phyloP scores from a whole-genome alignment of 2,888 invertebrate genomes.

The Conus canariensis region DNA sequence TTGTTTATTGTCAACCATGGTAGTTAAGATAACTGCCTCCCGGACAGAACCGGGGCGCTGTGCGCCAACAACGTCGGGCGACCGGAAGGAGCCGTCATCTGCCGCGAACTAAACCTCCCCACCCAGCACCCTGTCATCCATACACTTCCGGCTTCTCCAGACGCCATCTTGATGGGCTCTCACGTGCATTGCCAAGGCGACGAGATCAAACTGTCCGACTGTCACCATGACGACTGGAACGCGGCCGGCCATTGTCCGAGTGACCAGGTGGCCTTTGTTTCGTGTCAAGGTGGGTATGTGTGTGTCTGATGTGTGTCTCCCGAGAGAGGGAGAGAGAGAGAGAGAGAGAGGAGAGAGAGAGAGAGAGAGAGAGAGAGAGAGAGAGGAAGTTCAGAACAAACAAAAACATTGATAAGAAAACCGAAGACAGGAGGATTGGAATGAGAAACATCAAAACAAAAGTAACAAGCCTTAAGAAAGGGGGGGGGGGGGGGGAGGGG shows the following conservation, averaged over 20 bases:
- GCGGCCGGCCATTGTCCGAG: not conserved
- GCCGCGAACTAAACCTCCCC: slow-evolving; percentile 20
- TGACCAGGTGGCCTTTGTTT: not conserved
- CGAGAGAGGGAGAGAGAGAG: too few species aligned
- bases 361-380: too few species aligned
- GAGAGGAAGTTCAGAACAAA: too few species aligned
- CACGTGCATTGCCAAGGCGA: slow-evolving; percentile 22
- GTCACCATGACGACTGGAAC: slow-evolving; percentile 25
- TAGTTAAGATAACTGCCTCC: too few species aligned
- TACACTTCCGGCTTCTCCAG: not conserved
- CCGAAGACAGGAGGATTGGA: too few species aligned
- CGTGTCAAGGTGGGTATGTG: slow-evolving; percentile 17
- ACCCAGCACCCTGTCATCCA: not conserved
- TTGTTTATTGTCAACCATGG: too few species aligned
- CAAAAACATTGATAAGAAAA: too few species aligned
- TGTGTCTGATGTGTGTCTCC: not conserved
- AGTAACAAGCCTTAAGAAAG: too few species aligned
- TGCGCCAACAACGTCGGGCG: slow-evolving; percentile 22
- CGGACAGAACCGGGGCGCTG: not conserved
- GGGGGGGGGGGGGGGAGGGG: too few species aligned
- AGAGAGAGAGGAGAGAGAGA: too few species aligned
- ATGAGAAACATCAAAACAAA: too few species aligned
- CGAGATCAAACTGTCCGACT: slow-evolving; percentile 32
- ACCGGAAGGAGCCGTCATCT: not conserved
- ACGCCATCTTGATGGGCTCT: not conserved